Base-by-base conservation (phyloP, 2,797 vertebrate species). In the Jordanella pulchra region DNA sequence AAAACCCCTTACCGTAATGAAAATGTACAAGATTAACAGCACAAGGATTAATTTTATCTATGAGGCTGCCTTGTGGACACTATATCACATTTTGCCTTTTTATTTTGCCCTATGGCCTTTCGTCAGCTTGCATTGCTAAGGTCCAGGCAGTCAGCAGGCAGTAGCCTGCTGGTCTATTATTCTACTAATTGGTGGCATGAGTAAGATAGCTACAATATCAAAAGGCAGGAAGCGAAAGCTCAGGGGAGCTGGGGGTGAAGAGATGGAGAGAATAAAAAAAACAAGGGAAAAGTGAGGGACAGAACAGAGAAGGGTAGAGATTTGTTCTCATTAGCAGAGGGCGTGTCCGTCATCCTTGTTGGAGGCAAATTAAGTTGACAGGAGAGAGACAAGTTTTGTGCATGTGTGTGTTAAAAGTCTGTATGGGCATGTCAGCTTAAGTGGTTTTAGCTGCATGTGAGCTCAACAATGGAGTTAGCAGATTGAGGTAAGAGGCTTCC, bases 101-200 rank as follows among this genome's bases (percentile, higher is more conserved):
- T 67, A 83, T 83, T 69, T 7, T 80, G 79, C 32, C 79, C 80
- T 47, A 47, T 64, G 83, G 65, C 77, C 69, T 76, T 67, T 50
- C 25, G 54, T 66, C 67, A 79, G 84, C 85, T 63, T 56, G 69
- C 79, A 86, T 89, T 83, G 82, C 54, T 84, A 87, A 80, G 74
- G 84, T 85, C 85, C 75, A 67, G 77, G 77, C 84, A 86, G 87
- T 87, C 88, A 81, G 85, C 81, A 67, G 80, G 63, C 88, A 84
- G 82, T 75, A 68, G 84, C 84, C 83, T 70, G 82, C 85, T 87
- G 86, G 1, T 82, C 91, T 74, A 92, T 94, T 92, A 89, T 92
- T 82, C 79, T 47, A 13, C 86, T 94, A 93, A 93, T 94, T 94
- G 92, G 91, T 91, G 90, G 89, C 86, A 86, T 89, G 91, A 89